Evolutionary conservation across 2,113 vertebrate genomes (phyloP).

Genomic region (Irena cyanogastra): DNA sequence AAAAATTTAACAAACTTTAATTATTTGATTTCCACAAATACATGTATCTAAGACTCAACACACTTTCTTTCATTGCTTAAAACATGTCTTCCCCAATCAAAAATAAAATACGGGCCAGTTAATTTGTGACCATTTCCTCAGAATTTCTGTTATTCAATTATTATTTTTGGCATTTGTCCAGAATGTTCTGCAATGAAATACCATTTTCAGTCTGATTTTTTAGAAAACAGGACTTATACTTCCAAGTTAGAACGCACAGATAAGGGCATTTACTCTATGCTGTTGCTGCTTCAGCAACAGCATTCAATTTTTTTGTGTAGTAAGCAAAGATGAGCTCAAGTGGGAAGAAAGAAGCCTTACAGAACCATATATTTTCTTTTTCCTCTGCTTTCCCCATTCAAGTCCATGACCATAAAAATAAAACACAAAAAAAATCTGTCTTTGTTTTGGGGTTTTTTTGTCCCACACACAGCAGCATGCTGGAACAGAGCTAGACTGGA

Average conservation of each 20-base stretch:
- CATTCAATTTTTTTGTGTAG: not conserved
- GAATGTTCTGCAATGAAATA: not conserved
- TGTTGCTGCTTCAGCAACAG: not conserved
- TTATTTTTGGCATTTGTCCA: not conserved
- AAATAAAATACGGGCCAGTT: accelerated
- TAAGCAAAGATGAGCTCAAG: not conserved
- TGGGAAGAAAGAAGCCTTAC: not conserved
- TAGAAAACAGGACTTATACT: not conserved
- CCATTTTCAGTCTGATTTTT: not conserved
- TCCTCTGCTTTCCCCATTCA: not conserved
- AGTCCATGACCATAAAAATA: not conserved
- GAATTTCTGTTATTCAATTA: not conserved
- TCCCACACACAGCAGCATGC: not conserved
- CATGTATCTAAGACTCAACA: not conserved
- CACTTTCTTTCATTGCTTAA: not conserved
- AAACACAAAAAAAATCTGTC: not conserved
- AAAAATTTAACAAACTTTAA: not conserved
- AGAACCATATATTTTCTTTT: not conserved
- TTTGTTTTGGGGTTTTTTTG: not conserved
- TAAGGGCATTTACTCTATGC: not conserved
- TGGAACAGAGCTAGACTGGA: not conserved
- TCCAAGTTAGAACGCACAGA: not conserved
- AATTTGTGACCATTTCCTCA: not conserved
- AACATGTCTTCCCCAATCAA: not conserved
- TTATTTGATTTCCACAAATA: not conserved